Evolutionary conservation across 2,113 vertebrate genomes (phyloP).

Genomic region (Sinocyclocheilus grahami): DNA sequence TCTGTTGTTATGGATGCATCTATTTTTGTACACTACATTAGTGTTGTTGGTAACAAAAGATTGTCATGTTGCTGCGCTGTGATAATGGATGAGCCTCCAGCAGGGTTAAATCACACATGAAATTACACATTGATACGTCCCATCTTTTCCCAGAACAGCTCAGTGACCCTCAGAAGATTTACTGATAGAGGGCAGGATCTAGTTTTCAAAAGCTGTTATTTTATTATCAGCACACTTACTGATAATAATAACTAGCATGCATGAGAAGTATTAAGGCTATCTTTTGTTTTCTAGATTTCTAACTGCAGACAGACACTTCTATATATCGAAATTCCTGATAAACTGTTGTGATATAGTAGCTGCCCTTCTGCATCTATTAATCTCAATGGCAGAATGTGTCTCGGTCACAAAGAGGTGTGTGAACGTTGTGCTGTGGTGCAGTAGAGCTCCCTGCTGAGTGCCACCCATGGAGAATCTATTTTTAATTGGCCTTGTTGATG

Average conservation of each 20-base stretch:
- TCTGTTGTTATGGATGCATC: not conserved
- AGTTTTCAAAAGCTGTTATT: constrained; percentile 17
- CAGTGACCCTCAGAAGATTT: not conserved
- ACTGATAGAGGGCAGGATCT: constrained; percentile 9
- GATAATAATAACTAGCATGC: not conserved
- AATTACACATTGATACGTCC: constrained; percentile 25
- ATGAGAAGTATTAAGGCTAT: not conserved
- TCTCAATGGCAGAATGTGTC: not conserved
- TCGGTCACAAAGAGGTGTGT: not conserved
- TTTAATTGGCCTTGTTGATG: constrained; percentile 52
- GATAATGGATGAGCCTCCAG: not conserved
- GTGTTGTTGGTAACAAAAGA: constrained; percentile 1
- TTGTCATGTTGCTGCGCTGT: not conserved
- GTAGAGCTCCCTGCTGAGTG: constrained; percentile 16
- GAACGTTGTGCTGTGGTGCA: not conserved
- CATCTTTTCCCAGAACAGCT: constrained; percentile 19
- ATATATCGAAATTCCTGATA: not conserved
- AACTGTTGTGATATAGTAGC: constrained; percentile 15
- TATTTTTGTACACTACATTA: constrained; percentile 6
- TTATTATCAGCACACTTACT: not conserved
- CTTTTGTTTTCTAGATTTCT: not conserved
- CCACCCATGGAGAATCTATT: constrained; percentile 26
- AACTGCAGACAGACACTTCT: not conserved
- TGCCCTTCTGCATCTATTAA: not conserved
- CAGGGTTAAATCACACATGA: constrained; percentile 32